Percentiles rank a stretch among this genome's conserved stretches.
phyloP scores from a whole-genome alignment of 2,888 invertebrate genomes.

The Synanthedon vespiformis region DNA sequence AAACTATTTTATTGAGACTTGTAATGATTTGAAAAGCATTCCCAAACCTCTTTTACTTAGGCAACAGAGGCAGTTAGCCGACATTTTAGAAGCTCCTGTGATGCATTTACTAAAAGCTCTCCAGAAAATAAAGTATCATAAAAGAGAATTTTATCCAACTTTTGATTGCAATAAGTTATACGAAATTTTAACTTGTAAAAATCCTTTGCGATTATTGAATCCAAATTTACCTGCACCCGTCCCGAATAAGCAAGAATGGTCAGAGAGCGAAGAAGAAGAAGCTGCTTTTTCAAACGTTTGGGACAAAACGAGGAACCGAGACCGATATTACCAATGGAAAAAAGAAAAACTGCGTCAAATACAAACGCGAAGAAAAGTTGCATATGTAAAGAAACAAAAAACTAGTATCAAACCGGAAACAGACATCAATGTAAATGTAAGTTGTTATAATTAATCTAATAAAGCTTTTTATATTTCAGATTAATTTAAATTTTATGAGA shows the following conservation, averaged over 20 bases:
- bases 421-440: constrained; percentile 70
- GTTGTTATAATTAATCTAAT: background rate
- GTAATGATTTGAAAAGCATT: constrained; percentile 80
- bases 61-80: constrained; percentile 75
- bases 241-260: constrained; percentile 27
- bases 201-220: constrained; percentile 60
- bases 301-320: constrained; percentile 60
- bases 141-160: constrained; percentile 73
- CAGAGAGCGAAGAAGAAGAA: constrained; percentile 51
- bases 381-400: constrained; percentile 35
- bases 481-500: background rate
- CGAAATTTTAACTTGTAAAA: constrained; percentile 68
- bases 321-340: constrained; percentile 64
- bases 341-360: constrained; percentile 47
- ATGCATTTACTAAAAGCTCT: constrained; percentile 77
- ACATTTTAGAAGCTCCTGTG: constrained; percentile 78
- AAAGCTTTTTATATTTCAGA: background rate
- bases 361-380: constrained; percentile 39
- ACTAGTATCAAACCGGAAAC: constrained; percentile 39
- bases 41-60: constrained; percentile 73
- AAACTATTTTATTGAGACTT: constrained; percentile 80
- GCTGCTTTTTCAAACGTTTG: constrained; percentile 38
- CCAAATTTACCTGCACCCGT: constrained; percentile 40
- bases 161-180: constrained; percentile 72
- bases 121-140: constrained; percentile 74